Percentiles rank a stretch among this genome's conserved stretches.
phyloP scores from a whole-genome alignment of 2,888 invertebrate species.

The Eristalis intricaria region DNA sequence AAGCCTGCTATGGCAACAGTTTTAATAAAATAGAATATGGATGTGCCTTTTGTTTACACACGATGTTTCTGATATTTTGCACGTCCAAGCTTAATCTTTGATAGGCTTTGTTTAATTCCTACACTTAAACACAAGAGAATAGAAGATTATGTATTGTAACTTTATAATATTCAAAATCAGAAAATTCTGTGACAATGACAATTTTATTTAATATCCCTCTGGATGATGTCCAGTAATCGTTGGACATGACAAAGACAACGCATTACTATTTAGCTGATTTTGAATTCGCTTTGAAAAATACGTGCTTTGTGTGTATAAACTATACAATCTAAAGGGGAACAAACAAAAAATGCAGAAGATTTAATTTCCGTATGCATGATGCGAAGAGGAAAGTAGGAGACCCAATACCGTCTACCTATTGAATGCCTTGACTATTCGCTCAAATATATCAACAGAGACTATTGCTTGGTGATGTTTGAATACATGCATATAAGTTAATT shows the following conservation, averaged over 20 bases:
- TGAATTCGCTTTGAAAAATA: conserved; percentile 24
- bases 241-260: conserved; percentile 22
- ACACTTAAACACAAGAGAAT: background rate
- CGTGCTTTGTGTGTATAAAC: conserved; percentile 51
- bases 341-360: background rate
- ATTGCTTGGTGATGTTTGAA: too few relatives aligned
- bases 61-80: background rate
- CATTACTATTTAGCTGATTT: conserved; percentile 21
- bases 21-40: background rate
- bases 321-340: conserved; percentile 10
- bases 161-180: background rate
- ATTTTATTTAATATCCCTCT: background rate
- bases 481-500: too few relatives aligned
- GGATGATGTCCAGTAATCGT: conserved; percentile 25
- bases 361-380: conserved; percentile 22
- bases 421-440: background rate
- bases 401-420: background rate
- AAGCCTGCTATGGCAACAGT: background rate
- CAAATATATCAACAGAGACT: background rate
- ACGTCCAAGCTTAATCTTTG: too few relatives aligned
- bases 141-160: background rate
- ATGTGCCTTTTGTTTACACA: background rate
- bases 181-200: background rate
- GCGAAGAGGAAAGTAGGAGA: conserved; percentile 22
- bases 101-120: too few relatives aligned